phyloP scores from a whole-genome alignment of 2,797 vertebrate species.

The Dermochelys coriacea region DNA sequence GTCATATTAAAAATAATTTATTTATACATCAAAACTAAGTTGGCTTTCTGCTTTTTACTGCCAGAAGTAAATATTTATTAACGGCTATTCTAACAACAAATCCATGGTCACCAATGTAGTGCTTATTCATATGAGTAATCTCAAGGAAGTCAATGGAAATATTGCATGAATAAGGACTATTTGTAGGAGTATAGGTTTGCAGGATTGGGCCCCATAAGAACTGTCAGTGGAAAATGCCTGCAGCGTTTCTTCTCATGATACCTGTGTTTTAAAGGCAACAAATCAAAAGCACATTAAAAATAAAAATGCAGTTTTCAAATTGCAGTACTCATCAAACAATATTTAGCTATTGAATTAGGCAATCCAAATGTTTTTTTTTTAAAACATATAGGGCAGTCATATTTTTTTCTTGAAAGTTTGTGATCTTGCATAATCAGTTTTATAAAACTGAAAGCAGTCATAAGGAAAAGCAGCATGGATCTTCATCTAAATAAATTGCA shows the following conservation, averaged over 20 bases:
- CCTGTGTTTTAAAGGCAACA: slow-evolving; percentile 39
- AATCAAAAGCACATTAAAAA: slow-evolving; percentile 39
- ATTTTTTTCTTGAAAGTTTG: not conserved
- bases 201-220: not conserved
- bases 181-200: not conserved
- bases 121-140: slow-evolving; percentile 29
- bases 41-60: not conserved
- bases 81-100: not conserved
- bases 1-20: slow-evolving; percentile 2
- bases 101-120: not conserved
- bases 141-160: not conserved
- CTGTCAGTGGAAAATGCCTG: not conserved
- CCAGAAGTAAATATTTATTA: not conserved
- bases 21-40: not conserved
- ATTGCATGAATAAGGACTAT: slow-evolving; percentile 1
- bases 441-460: slow-evolving; percentile 42
- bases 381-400: not conserved
- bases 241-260: not conserved
- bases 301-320: not conserved
- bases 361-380: slow-evolving; percentile 26
- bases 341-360: not conserved
- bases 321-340: not conserved
- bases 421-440: not conserved
- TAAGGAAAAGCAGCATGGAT: slow-evolving; percentile 30
- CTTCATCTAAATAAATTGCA: slow-evolving; percentile 40